Conservation (phyloP, 2,888 invertebrate genomes). For the Amphipyra berbera region DNA sequence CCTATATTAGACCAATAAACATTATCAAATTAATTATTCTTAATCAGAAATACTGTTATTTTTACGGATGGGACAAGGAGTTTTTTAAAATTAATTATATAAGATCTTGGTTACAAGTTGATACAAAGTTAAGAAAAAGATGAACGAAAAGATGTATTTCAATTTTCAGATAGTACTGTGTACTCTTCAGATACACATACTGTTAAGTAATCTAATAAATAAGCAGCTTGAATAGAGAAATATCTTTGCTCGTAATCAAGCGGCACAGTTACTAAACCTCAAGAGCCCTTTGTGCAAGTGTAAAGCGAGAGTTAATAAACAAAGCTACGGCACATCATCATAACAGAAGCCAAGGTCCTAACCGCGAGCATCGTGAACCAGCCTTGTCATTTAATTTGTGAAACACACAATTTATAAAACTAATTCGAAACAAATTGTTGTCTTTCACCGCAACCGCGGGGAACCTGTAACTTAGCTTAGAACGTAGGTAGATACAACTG, state of each 20-base stretch:
- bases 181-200: neutral
- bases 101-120: too few relatives aligned
- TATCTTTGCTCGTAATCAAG: constrained; percentile 3
- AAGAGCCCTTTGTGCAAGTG: constrained; percentile 10
- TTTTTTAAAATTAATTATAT: too few relatives aligned
- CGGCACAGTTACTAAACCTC: constrained; percentile 6
- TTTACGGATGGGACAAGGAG: too few relatives aligned
- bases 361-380: constrained; percentile 61
- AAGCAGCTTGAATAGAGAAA: constrained; percentile 1
- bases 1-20: too few relatives aligned
- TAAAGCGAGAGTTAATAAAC: constrained; percentile 33
- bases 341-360: constrained; percentile 52
- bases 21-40: too few relatives aligned
- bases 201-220: neutral
- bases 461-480: constrained; percentile 34
- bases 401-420: constrained; percentile 71
- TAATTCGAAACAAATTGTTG: constrained; percentile 69
- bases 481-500: constrained; percentile 32
- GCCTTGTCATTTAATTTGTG: constrained; percentile 70
- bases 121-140: too few relatives aligned
- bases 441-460: constrained; percentile 66
- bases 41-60: too few relatives aligned
- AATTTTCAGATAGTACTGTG: too few relatives aligned
- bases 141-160: too few relatives aligned
- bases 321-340: constrained; percentile 28